These are phyloP conservation scores for Orius laevigatus DNA, from an alignment of 1,140 invertebrate species.

Conservation along the genomic window DNA sequence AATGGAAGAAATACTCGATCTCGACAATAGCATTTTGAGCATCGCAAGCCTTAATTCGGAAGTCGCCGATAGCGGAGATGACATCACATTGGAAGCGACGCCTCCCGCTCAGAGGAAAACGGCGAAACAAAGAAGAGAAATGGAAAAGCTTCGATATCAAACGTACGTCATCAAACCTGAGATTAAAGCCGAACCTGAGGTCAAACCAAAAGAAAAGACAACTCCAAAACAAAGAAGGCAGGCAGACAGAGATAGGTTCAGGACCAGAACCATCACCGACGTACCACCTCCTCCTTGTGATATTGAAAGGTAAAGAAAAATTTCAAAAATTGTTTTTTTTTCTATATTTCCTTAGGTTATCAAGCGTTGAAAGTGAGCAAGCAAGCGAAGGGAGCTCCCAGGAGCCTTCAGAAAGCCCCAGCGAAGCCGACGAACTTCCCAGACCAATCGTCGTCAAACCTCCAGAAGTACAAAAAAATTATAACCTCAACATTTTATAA, in stretches of 20 bases:
- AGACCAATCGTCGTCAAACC: conserved; percentile 14
- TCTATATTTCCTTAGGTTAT: conserved; percentile 3
- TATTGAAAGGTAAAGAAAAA: conserved; percentile 1
- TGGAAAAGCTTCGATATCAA: conserved; percentile 43
- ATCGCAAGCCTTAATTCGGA: conserved; percentile 49
- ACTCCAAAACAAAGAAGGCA: conserved; percentile 50
- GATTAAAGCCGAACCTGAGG: conserved; percentile 11
- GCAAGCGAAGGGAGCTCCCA: conserved; percentile 4
- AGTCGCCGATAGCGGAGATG: conserved; percentile 21
- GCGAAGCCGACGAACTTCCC: conserved; percentile 11
- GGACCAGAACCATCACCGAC: conserved; percentile 36
- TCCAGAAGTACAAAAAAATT: conserved; percentile 12
- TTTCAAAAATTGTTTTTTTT: not conserved
- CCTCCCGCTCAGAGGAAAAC: conserved; percentile 23
- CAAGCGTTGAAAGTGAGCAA: conserved; percentile 13
- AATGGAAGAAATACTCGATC: conserved; percentile 50
- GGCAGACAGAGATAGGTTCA: conserved; percentile 39
- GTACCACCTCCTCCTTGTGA: conserved; percentile 8
- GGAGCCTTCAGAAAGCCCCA: conserved; percentile 7
- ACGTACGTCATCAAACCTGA: conserved; percentile 11
- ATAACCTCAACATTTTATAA: not conserved
- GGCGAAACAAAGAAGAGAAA: conserved; percentile 54
- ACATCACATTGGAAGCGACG: conserved; percentile 18
- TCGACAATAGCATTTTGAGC: conserved; percentile 66
- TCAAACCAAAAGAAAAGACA: conserved; percentile 24